Percentiles rank a stretch among this genome's conserved stretches.
phyloP scores from a whole-genome alignment of 2,113 vertebrate species.

The Scolopax mira region DNA sequence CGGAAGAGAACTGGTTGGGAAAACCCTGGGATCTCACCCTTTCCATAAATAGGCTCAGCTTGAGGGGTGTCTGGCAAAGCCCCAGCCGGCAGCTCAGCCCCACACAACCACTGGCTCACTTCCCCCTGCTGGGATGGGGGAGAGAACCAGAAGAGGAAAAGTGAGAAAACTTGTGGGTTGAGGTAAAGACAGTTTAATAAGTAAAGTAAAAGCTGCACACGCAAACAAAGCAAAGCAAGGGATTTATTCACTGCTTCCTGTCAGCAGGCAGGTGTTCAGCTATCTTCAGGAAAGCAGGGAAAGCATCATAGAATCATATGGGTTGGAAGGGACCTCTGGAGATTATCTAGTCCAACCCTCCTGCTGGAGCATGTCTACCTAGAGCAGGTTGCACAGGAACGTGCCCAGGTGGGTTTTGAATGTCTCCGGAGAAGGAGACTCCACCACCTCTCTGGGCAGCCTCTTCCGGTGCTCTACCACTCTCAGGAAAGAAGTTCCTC shows the following conservation, averaged over 20 bases:
- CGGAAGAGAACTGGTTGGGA: not conserved
- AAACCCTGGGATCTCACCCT: not conserved
- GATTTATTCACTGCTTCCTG: not conserved
- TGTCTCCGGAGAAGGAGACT: no score
- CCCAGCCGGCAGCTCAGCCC: not conserved
- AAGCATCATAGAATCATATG: no score
- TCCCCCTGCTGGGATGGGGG: not conserved
- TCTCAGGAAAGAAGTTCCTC: no score
- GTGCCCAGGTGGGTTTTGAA: no score
- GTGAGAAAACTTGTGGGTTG: not conserved
- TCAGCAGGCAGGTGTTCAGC: not conserved
- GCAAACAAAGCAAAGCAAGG: not conserved
- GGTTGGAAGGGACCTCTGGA: no score
- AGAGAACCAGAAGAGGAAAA: not conserved
- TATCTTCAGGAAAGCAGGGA: not conserved
- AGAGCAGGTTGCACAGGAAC: no score
- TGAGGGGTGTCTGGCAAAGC: not conserved
- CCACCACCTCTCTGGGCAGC: no score
- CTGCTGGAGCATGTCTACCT: no score
- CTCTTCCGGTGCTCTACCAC: no score
- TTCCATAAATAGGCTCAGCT: fast-evolving
- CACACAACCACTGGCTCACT: not conserved
- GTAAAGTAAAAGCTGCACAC: not conserved
- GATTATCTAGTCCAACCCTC: no score
- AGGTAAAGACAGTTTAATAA: not conserved